Percentiles rank a stretch among this genome's conserved stretches.
These are phyloP conservation scores for Cylloceria caligata DNA, from an alignment of 2,888 invertebrate genomes.

Conservation along the genomic window DNA sequence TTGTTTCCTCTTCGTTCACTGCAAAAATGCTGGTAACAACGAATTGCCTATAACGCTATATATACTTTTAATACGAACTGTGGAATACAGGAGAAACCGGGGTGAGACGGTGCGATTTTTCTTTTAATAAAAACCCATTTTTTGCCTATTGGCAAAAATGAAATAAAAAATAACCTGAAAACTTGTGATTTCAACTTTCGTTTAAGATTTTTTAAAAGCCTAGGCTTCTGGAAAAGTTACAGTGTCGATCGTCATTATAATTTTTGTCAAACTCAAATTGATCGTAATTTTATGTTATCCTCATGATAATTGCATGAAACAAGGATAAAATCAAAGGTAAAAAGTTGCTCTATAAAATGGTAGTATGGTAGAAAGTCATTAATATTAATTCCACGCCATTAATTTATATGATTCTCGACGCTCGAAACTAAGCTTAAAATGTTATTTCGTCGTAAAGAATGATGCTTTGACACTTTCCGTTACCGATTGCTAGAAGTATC, in stretches of 20 bases:
- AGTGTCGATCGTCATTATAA: not conserved
- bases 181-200: not conserved
- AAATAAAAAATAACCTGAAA: not conserved
- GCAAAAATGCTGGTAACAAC: not conserved
- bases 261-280: not conserved
- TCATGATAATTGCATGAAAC: too few species aligned
- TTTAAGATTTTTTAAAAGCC: not conserved
- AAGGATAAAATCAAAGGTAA: too few species aligned
- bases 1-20: not conserved
- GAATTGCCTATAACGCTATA: conserved; percentile 19
- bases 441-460: too few species aligned
- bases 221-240: not conserved
- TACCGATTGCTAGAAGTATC: too few species aligned
- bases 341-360: too few species aligned
- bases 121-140: not conserved
- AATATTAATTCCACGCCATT: too few species aligned
- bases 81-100: not conserved
- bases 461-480: too few species aligned
- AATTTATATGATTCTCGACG: too few species aligned
- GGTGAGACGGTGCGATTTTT: not conserved
- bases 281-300: not conserved
- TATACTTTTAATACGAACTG: not conserved
- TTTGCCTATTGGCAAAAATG: not conserved
- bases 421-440: too few species aligned
- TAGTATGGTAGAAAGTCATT: too few species aligned